Conservation (phyloP, 2,113 vertebrate species). For the Beaufortia kweichowensis region DNA sequence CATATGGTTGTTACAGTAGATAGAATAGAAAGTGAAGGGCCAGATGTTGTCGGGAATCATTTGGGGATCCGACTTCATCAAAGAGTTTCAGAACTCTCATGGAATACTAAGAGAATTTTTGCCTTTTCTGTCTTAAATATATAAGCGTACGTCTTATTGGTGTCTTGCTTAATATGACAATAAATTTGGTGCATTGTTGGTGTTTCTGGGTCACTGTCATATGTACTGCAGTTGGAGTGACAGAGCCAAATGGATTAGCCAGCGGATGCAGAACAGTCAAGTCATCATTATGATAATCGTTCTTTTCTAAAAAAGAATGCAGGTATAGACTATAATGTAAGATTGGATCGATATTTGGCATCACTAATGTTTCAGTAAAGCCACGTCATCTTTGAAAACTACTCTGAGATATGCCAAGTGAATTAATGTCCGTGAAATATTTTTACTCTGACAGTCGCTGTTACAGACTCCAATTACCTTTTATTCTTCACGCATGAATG, state of each 20-base stretch:
- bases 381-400: background rate
- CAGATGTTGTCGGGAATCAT: slow-evolving; percentile 71
- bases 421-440: slow-evolving; percentile 45
- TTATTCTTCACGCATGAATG: background rate
- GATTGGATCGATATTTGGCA: background rate
- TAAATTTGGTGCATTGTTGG: slow-evolving; percentile 22
- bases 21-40: slow-evolving; percentile 70
- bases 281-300: background rate
- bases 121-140: slow-evolving; percentile 29
- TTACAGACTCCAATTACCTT: slow-evolving; percentile 8
- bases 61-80: slow-evolving; percentile 68
- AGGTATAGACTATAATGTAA: background rate
- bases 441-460: slow-evolving; percentile 49
- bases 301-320: background rate
- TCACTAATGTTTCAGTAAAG: background rate
- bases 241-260: background rate
- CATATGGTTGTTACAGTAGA: slow-evolving; percentile 63
- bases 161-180: slow-evolving; percentile 21
- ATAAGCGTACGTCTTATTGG: background rate
- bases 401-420: background rate
- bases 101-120: slow-evolving; percentile 55
- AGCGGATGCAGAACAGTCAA: slow-evolving; percentile 38
- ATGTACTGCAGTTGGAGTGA: slow-evolving; percentile 1
- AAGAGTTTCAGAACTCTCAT: slow-evolving; percentile 65
- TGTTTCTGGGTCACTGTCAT: slow-evolving; percentile 48